phyloP scores from a whole-genome alignment of 1,140 invertebrate genomes.

The Metaphire vulgaris region DNA sequence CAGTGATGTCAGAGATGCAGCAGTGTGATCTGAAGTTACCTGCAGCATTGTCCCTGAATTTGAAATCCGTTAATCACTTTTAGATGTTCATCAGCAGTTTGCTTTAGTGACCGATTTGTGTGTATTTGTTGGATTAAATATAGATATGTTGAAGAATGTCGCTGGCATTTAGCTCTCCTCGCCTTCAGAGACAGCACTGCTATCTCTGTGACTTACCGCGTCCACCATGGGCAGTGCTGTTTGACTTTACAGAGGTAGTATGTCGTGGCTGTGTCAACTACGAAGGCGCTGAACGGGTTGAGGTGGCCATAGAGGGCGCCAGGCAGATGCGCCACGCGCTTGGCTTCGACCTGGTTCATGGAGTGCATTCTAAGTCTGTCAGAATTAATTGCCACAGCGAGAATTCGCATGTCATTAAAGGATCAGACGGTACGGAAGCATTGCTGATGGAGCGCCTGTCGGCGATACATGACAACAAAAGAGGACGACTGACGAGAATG shows the following conservation, averaged over 20 bases:
- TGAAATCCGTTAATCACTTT: too few species aligned
- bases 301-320: conserved; percentile 80
- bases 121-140: too few species aligned
- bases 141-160: too few species aligned
- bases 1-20: too few species aligned
- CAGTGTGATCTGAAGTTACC: too few species aligned
- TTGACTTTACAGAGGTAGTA: conserved; percentile 89
- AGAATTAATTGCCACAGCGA: neutral
- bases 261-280: conserved; percentile 93
- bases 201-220: conserved; percentile 92
- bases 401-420: neutral
- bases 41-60: too few species aligned
- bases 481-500: neutral
- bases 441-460: neutral
- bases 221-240: conserved; percentile 97
- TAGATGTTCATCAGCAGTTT: too few species aligned
- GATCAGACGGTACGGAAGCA: neutral
- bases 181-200: conserved; percentile 80
- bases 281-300: conserved; percentile 89
- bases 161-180: neutral
- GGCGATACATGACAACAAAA: neutral
- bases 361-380: neutral
- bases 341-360: neutral
- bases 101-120: too few species aligned
- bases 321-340: conserved; percentile 76